Base-by-base conservation (phyloP, 2,888 invertebrate genomes). In the Rotaria sp. region DNA sequence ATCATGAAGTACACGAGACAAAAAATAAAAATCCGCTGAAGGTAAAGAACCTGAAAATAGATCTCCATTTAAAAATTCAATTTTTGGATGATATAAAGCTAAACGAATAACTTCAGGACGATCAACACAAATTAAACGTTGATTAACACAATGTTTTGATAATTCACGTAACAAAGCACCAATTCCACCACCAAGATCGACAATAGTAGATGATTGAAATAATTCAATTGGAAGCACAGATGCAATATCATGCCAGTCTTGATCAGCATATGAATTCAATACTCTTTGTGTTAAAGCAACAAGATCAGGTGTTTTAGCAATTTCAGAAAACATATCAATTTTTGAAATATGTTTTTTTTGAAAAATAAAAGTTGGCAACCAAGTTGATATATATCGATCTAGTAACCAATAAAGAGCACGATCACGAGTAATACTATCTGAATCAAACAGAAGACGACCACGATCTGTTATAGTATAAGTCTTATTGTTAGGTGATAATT, bases 61-160 rank as follows among this genome's bases (percentile, higher is more conserved):
- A 41, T 80, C 75, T 80, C 75, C 75, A 80, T 7, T 45, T 45
- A 15, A 11, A 80, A 80, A 80, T 26, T 41, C 75, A 80, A 80
- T 80, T 45, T 41, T 24, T 10, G 21, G 10, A 45, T 80, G 75
- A 4, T 24, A 2, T 26, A 13, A 8, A 41, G 75, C 75, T 45
- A 45, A 45, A 8, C 11, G 11, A 38, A 80, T 80, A 80, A 80
- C 75, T 45, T 80, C 75, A 11, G 75, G 75, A 38, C 75, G 75
- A 80, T 80, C 75, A 11, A 80, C 26, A 80, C 75, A 80, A 10
- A 80, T 45, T 38, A 80, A 80, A 41, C n/a, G 75, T 41, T 80
- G 75, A 45, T 21, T 45, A 13, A 26, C 10, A 7, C 41, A 41
- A 24, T 45, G n/a, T 8, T 45, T 80, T 26, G 45, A 80, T 45